Base-by-base conservation (phyloP, 2,797 vertebrate species). In the Gastrophryne carolinensis region DNA sequence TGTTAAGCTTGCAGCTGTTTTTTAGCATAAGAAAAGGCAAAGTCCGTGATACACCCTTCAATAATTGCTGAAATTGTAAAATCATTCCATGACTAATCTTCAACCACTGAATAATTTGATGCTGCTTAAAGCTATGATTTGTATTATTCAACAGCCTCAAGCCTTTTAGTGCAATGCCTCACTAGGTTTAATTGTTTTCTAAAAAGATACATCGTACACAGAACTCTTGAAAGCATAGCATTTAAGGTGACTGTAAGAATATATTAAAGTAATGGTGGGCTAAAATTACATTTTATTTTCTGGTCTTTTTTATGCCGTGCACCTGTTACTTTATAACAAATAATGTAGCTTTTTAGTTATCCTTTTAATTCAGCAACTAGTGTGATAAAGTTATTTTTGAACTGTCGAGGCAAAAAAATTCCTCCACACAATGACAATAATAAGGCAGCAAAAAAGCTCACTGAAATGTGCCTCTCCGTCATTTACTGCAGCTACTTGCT, bases 1-100 rank as follows among this genome's bases (percentile, higher is more conserved):
- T 81, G 19, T 53, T 78, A 10, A 79, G 78, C 64, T 58, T 79
- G 66, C 64, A 85, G 77, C 80, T 83, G 65, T 4, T 75, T 80
- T 80, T 66, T 78, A 69, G n/a, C 10, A 47, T 58, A 26, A 57
- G 57, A 75, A 81, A 80, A 69, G 1, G n/a, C 72, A 56, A 82
- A 49, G 32, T 78, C 41, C 75, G 24, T 69, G 64, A 83, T 72
- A 64, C 60, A 81, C 66, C 80, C 78, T 85, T 80, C 79, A 82
- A 49, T 67, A 82, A 64, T 32, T 76, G 29, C 37, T 78, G 78
- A 82, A 83, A 83, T 27, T 47, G 4, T 41, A 35, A 9, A 75
- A 17, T 67, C 50, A 75, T 41, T 78, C 23, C 72, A 50, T 68
- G 21, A 19, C 32, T 72, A 76, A 24, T 76, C 64, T 83, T 82